These are phyloP conservation scores for Halesus radiatus DNA, from an alignment of 1,140 invertebrate species.

Conservation along the genomic window DNA sequence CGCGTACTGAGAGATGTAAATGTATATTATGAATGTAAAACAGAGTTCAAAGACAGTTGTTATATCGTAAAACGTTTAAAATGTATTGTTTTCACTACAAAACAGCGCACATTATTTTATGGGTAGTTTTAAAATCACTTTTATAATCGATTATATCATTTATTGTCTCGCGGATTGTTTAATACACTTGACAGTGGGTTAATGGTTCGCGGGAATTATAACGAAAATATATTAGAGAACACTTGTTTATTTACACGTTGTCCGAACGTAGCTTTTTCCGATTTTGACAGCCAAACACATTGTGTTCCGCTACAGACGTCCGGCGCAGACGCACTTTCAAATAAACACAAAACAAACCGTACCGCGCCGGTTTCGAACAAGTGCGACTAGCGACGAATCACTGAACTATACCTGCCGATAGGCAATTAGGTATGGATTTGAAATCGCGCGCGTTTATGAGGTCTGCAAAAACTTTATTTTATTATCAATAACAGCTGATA, in stretches of 20 bases:
- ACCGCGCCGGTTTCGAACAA: slow-evolving; percentile 8
- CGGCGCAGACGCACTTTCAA: slow-evolving; percentile 37
- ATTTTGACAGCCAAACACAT: slow-evolving; percentile 40
- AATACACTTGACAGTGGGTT: not conserved
- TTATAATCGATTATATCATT: not conserved
- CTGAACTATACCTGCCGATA: not conserved
- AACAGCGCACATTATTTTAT: slow-evolving; percentile 19
- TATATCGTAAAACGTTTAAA: slow-evolving; percentile 36
- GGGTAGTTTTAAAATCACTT: slow-evolving; percentile 18
- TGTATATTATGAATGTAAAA: slow-evolving; percentile 4
- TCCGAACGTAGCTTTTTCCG: slow-evolving; percentile 33
- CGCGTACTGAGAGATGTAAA: not conserved
- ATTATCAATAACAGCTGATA: too few relatives aligned
- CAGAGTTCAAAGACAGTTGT: not conserved
- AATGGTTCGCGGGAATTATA: not conserved
- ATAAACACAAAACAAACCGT: slow-evolving; percentile 15
- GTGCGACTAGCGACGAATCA: not conserved
- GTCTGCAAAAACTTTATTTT: not conserved
- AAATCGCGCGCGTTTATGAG: not conserved
- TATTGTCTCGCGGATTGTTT: not conserved
- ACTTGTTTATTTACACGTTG: slow-evolving; percentile 44
- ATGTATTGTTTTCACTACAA: slow-evolving; percentile 21
- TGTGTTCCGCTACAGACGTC: slow-evolving; percentile 20
- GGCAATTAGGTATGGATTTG: too few relatives aligned
- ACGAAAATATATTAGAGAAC: not conserved